Percentiles rank a stretch among this genome's conserved stretches.
These are phyloP conservation scores for Valencia hispanica DNA, from an alignment of 2,797 vertebrate genomes.

Conservation along the genomic window DNA sequence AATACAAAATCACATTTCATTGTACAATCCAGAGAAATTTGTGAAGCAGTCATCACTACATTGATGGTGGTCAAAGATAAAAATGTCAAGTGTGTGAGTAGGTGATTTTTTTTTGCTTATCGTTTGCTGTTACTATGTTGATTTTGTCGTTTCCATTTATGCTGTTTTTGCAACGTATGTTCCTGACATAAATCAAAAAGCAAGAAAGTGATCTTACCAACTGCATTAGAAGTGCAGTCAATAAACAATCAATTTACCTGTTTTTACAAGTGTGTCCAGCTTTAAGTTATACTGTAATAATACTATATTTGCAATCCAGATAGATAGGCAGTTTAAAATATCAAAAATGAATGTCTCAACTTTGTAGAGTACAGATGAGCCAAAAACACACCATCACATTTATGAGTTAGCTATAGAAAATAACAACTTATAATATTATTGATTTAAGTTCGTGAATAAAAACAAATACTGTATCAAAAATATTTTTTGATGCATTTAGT, in stretches of 20 bases:
- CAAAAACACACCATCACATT: not conserved
- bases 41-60: too few relatives aligned
- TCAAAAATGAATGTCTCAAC: not conserved
- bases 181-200: not conserved
- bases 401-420: not conserved
- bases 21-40: too few relatives aligned
- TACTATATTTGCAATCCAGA: not conserved
- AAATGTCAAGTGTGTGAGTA: too few relatives aligned
- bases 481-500: not conserved
- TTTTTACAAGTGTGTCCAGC: not conserved
- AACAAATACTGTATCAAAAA: not conserved
- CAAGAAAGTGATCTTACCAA: not conserved
- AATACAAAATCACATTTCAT: too few relatives aligned
- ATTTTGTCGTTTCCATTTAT: not conserved
- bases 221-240: not conserved
- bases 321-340: not conserved
- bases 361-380: not conserved
- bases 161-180: not conserved
- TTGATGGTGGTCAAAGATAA: too few relatives aligned
- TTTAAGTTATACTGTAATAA: too few relatives aligned
- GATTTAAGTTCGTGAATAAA: not conserved
- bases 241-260: not conserved
- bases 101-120: not conserved
- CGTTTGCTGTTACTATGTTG: not conserved
- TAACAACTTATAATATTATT: not conserved